These are phyloP conservation scores for Physocephala rufipes DNA, from an alignment of 2,888 invertebrate species.

Conservation along the genomic window DNA sequence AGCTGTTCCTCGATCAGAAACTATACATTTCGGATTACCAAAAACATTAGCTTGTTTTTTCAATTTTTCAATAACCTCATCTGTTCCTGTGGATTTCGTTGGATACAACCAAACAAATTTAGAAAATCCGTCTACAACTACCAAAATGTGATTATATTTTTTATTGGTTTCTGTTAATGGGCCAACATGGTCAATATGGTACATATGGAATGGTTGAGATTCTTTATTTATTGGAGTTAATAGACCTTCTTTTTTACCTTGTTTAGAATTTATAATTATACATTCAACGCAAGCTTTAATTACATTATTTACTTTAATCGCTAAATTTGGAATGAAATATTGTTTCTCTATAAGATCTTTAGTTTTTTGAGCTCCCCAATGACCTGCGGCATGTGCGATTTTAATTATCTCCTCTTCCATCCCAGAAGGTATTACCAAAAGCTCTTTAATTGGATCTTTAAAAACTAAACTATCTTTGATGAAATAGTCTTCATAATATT, in stretches of 20 bases:
- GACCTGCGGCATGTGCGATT: constrained; percentile 38
- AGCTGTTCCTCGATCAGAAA: no score
- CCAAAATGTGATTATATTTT: no score
- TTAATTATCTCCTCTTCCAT: no score
- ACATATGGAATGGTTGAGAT: constrained; percentile 50
- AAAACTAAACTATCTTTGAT: constrained; percentile 16
- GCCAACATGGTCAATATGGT: constrained; percentile 58
- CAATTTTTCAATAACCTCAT: no score
- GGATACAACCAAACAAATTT: no score
- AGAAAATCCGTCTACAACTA: no score
- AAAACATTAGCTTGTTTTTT: no score
- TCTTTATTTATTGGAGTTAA: constrained; percentile 54
- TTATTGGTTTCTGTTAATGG: no score
- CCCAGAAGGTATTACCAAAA: no score
- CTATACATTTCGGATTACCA: no score
- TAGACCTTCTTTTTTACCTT: constrained; percentile 55
- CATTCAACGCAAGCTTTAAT: constrained; percentile 40
- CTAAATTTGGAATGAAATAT: constrained; percentile 39
- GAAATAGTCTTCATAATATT: constrained; percentile 27
- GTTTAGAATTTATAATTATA: no score
- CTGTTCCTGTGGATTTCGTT: no score
- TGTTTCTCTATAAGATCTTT: constrained; percentile 37
- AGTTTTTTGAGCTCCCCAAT: constrained; percentile 37
- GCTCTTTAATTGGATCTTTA: constrained; percentile 34
- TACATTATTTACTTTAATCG: constrained; percentile 33